Conservation (phyloP, 2,113 vertebrate genomes). For the Ondatra zibethicus region DNA sequence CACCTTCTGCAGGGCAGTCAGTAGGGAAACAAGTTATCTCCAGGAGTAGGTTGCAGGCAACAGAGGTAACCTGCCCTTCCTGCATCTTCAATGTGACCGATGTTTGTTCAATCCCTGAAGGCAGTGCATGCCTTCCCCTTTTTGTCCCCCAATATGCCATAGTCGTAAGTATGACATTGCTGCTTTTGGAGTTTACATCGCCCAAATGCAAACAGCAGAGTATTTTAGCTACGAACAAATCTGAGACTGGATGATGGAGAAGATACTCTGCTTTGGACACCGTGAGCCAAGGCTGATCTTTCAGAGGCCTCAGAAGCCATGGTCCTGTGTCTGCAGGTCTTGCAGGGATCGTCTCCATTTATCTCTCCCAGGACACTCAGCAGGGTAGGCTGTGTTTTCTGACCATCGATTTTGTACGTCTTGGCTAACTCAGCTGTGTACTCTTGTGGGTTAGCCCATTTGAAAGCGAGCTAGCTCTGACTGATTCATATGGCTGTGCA, state of each 20-base stretch:
- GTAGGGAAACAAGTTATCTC: not conserved
- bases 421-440: not conserved
- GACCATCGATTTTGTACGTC: no score
- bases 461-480: not conserved
- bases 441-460: not conserved
- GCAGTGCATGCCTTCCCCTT: not conserved
- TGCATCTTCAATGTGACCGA: not conserved
- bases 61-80: not conserved
- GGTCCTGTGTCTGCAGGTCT: not conserved
- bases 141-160: not conserved
- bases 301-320: not conserved
- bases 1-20: not conserved
- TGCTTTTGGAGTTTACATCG: not conserved
- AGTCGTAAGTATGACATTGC: not conserved
- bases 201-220: not conserved
- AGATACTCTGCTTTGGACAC: not conserved
- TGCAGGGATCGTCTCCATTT: not conserved
- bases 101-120: accelerated
- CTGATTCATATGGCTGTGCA: accelerated
- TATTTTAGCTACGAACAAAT: not conserved
- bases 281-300: not conserved
- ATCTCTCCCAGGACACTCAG: not conserved
- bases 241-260: not conserved
- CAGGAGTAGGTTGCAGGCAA: not conserved
- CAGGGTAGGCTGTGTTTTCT: not conserved